Base-by-base conservation (phyloP, 2,113 vertebrate genomes). In the Dendropsophus ebraccatus region DNA sequence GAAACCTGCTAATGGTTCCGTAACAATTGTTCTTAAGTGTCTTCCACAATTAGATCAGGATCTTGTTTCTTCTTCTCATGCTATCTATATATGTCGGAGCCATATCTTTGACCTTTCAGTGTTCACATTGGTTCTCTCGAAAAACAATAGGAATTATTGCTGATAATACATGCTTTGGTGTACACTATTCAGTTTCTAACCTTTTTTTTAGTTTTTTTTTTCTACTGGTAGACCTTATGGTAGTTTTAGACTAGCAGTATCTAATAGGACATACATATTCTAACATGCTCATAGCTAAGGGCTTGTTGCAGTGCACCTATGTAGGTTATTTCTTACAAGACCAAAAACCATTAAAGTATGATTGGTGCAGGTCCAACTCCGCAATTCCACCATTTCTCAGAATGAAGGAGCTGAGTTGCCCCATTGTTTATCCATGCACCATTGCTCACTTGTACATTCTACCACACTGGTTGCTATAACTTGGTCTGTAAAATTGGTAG, bases 1-100 rank as follows among this genome's bases (percentile, higher is more conserved):
- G 74, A 77, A 77, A 77, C 74, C 74, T 77, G 49, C 74, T 52
- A 77, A 50, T 50, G 19, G 19, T 19, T 50, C 47, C 19, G 14
- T 9, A 17, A 28, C 30, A 32, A n/a, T n/a, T n/a, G n/a, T n/a
- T n/a, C n/a, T n/a, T n/a, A n/a, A n/a, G n/a, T n/a, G n/a, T n/a
- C n/a, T n/a, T n/a, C n/a, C n/a, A n/a, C n/a, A n/a, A 77, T 52
- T 16, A 12, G 19, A 35, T 70, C 67, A 19, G 19, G 30, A 37
- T 37, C 6, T 37, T 19, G 62, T 17, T 37, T 41, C 25, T 35
- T 32, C 30, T 11, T 65, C 28, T 28, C 17, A 14, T 69, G 5
- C 1, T 28, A 9, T 60, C 21, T 67, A 19, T 69, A 35, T 6
- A 12, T 21, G 19, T 32, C 7, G 32, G 32, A 9, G 17, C 16